These are phyloP conservation scores for Chironomus tentans DNA, from an alignment of 2,888 invertebrate genomes.

Conservation along the genomic window DNA sequence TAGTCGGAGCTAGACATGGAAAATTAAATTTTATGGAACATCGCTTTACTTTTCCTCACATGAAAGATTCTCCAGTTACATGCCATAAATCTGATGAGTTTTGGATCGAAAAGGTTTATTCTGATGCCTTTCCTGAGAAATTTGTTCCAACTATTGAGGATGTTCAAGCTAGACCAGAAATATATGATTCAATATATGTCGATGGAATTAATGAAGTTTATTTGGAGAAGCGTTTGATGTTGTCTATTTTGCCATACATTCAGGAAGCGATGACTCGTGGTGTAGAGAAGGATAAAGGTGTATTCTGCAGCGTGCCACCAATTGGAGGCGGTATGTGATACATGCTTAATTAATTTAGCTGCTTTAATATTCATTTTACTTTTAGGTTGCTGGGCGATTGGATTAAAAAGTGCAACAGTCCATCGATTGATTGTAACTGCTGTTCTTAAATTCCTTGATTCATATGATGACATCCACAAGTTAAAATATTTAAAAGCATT, in stretches of 20 bases:
- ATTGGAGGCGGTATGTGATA: neutral
- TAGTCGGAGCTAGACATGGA: neutral
- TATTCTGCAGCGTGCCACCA: neutral
- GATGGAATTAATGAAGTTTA: neutral
- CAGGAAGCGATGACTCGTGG: neutral
- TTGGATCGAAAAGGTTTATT: constrained; percentile 1
- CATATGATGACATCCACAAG: no score
- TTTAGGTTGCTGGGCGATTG: no score
- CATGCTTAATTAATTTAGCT: no score
- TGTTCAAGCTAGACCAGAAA: neutral
- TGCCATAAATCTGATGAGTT: neutral
- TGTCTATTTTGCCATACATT: neutral
- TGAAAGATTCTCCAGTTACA: neutral
- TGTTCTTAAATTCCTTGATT: no score
- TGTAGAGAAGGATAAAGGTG: neutral
- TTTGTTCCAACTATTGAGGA: neutral
- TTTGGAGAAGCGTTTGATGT: neutral
- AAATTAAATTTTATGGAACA: neutral
- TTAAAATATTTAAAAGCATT: no score
- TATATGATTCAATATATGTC: neutral
- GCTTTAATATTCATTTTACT: no score
- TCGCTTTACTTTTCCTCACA: neutral
- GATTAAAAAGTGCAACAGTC: no score
- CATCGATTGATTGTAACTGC: no score
- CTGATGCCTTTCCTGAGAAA: constrained; percentile 11